Evolutionary conservation across 64 coral and sea anemone genomes (phyloP).

Genomic region (Stichodactyla mertensii): DNA sequence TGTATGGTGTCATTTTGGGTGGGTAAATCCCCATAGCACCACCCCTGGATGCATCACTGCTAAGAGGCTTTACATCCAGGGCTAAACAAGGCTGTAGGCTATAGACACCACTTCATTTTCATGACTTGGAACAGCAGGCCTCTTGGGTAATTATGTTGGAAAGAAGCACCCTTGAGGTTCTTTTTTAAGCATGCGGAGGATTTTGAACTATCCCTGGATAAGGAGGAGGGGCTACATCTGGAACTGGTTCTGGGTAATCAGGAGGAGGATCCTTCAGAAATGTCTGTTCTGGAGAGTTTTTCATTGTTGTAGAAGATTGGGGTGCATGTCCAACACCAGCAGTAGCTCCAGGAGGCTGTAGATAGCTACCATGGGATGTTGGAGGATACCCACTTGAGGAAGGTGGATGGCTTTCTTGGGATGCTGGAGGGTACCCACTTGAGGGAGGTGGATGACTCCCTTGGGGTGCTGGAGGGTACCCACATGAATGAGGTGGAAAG

Average conservation of each 20-base stretch:
- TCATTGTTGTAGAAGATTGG: neutral
- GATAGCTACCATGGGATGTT: neutral
- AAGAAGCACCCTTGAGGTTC: neutral
- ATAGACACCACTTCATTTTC: no score
- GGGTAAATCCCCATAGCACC: no score
- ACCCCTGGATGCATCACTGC: no score
- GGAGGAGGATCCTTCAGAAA: conserved; percentile 4
- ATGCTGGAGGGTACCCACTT: neutral
- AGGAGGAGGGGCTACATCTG: neutral
- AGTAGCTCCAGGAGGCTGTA: neutral
- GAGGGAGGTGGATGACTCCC: neutral
- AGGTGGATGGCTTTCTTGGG: neutral
- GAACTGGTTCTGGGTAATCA: neutral
- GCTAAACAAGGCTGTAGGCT: no score
- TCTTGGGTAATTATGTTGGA: neutral
- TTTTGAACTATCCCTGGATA: neutral
- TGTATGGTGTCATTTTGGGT: no score
- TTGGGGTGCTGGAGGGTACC: neutral
- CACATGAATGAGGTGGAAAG: neutral
- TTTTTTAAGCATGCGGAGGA: neutral
- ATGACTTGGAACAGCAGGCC: no score
- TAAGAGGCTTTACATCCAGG: no score
- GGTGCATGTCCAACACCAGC: neutral
- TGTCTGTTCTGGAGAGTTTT: neutral
- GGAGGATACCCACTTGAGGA: neutral